Conservation (phyloP, 1,140 invertebrate species). For the Ganaspis sp. region DNA sequence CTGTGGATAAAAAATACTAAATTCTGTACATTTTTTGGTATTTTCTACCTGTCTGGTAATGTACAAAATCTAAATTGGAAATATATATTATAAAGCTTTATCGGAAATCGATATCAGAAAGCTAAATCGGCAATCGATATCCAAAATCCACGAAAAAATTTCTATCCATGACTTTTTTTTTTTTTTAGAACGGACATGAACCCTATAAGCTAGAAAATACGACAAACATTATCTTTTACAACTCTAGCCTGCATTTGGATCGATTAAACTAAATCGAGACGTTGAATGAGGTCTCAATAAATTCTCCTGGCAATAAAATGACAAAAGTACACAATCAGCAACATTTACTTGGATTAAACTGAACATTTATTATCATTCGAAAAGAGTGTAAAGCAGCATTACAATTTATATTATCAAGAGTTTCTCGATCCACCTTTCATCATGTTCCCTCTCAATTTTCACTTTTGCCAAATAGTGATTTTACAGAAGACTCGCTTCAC, state of each 20-base stretch:
- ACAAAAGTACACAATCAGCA: not conserved
- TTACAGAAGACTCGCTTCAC: not conserved
- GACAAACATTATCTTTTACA: no score
- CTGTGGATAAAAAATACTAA: no score
- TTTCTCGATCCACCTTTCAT: not conserved
- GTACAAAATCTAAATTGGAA: no score
- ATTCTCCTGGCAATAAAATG: not conserved
- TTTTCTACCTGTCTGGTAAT: no score
- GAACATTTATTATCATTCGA: not conserved
- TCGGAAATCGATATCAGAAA: no score
- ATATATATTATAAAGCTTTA: no score
- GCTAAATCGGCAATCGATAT: no score
- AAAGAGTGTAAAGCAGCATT: slow-evolving; percentile 1
- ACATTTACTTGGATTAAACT: not conserved
- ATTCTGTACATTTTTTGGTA: no score
- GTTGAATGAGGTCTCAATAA: not conserved
- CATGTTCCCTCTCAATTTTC: slow-evolving; percentile 1
- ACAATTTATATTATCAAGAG: not conserved
- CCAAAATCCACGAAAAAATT: no score
- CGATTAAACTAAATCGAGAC: not conserved
- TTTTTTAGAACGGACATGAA: no score
- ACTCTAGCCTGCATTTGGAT: not conserved
- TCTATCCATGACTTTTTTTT: no score
- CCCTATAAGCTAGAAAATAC: no score
- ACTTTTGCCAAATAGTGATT: not conserved